Evolutionary conservation across 2,797 vertebrate genomes (phyloP).

Genomic region (Hyperoplus lanceolatus): DNA sequence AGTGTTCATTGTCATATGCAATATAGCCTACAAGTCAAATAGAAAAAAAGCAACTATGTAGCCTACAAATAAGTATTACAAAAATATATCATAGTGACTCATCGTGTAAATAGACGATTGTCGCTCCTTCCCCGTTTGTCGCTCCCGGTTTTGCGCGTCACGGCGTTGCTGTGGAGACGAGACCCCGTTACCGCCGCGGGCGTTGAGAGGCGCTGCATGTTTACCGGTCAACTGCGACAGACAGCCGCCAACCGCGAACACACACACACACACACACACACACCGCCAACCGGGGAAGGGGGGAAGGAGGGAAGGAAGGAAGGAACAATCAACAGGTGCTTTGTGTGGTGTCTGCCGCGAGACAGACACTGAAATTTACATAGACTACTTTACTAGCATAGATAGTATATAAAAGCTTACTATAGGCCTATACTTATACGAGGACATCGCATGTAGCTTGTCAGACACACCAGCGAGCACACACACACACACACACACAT

Average conservation of each 20-base stretch:
- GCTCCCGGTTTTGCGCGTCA: constrained; percentile 72
- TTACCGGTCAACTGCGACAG: constrained; percentile 62
- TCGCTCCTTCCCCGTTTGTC: constrained; percentile 42
- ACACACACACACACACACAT: too few species aligned
- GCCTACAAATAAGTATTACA: not conserved
- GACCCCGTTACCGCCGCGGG: constrained; percentile 60
- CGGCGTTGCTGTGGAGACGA: constrained; percentile 79
- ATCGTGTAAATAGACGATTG: constrained; percentile 52
- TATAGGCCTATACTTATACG: constrained; percentile 22
- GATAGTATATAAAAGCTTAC: too few species aligned
- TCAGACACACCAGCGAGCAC: constrained; percentile 43
- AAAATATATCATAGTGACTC: not conserved
- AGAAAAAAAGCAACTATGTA: too few species aligned
- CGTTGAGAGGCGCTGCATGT: constrained; percentile 51
- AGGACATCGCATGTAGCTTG: constrained; percentile 43
- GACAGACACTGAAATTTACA: constrained; percentile 22
- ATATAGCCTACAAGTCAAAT: too few species aligned
- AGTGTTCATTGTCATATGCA: too few species aligned
- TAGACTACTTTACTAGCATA: not conserved
- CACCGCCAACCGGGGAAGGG: too few species aligned
- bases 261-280: too few species aligned
- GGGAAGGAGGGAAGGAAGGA: constrained; percentile 13
- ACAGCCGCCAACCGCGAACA: constrained; percentile 45
- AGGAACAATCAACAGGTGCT: constrained; percentile 59
- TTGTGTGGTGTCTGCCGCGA: not conserved